Evolutionary conservation across 2,113 vertebrate species (phyloP).

Genomic region (Hyperopisus bebe): DNA sequence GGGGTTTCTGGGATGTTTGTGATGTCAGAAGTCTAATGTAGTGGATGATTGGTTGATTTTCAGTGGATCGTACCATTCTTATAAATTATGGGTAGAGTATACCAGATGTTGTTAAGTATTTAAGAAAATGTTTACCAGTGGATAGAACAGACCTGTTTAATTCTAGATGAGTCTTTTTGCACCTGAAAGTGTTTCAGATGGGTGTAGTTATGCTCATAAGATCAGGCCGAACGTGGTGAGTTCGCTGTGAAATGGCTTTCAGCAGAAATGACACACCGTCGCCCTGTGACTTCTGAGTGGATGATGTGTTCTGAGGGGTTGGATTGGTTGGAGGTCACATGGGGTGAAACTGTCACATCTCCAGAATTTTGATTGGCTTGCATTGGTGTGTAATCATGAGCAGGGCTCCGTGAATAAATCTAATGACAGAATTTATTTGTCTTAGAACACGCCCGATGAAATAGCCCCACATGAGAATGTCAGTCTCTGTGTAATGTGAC

Average conservation of each 20-base stretch:
- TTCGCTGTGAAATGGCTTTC: neutral
- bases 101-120: neutral
- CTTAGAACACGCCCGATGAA: constrained; percentile 2
- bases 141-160: neutral
- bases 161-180: neutral
- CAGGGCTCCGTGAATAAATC: neutral
- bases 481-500: neutral
- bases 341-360: neutral
- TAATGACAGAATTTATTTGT: constrained; percentile 1
- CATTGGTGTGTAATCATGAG: neutral
- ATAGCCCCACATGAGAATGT: neutral
- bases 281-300: neutral
- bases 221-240: neutral
- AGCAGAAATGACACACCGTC: neutral
- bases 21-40: neutral
- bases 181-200: neutral
- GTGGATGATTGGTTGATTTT: neutral
- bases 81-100: neutral
- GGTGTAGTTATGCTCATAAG: neutral
- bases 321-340: neutral
- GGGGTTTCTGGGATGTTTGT: neutral
- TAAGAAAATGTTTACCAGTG: neutral
- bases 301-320: neutral
- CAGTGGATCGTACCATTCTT: neutral
- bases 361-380: neutral